These are phyloP conservation scores for Adelges cooleyi DNA, from an alignment of 1,140 invertebrate genomes.

Conservation along the genomic window DNA sequence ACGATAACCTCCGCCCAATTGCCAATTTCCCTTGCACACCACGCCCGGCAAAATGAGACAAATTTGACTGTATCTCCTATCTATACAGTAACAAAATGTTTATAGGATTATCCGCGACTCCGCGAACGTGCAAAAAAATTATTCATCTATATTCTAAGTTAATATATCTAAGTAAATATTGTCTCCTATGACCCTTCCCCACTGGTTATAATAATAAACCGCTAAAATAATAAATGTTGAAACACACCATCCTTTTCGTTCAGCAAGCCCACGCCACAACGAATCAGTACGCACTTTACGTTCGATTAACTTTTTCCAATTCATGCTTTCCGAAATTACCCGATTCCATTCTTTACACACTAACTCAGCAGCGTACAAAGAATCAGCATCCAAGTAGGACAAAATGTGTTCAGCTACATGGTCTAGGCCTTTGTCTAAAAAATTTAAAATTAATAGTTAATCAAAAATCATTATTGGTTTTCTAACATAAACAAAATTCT, in stretches of 20 bases:
- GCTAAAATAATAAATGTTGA: background rate
- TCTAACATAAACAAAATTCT: background rate
- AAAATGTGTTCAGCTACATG: conserved; percentile 98
- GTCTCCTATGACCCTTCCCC: no score
- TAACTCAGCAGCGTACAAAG: conserved; percentile 82
- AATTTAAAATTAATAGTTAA: conserved; percentile 32
- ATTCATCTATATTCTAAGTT: no score
- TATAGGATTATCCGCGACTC: no score
- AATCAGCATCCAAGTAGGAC: conserved; percentile 93
- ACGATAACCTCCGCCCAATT: background rate
- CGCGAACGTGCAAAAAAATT: no score
- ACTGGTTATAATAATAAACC: background rate
- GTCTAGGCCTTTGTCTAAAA: conserved; percentile 87
- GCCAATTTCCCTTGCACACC: background rate
- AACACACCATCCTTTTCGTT: conserved; percentile 83
- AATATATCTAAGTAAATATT: no score
- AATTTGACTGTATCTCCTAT: background rate
- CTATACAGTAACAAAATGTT: no score
- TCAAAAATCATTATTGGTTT: conserved; percentile 30
- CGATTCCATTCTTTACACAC: conserved; percentile 97
- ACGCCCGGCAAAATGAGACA: background rate
- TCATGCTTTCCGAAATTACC: conserved; percentile 94
- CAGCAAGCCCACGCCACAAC: conserved; percentile 90
- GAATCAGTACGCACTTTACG: conserved; percentile 87
- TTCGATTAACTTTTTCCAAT: conserved; percentile 95